Evolutionary conservation across 1,140 invertebrate species (phyloP), one percentile per base, ranked within the genome.

Genomic region (Drosophila tsacasi): DNA sequence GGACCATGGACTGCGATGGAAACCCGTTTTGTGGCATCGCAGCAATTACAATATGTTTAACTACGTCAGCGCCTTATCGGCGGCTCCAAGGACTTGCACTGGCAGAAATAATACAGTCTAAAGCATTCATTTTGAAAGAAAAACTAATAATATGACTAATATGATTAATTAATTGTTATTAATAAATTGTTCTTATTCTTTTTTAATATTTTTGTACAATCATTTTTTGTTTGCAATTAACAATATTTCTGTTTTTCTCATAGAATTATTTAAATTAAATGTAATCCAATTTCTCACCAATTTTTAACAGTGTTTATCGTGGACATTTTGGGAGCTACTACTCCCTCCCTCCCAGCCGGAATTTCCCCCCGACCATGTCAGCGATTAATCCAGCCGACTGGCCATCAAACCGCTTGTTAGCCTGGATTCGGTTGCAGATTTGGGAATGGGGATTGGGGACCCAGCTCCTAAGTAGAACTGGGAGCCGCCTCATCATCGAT

Each of bases 31-130:
- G 62, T 50, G 76, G 73, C 64, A 83, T 71, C 62, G 39, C 81
- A 79, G 89, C 89, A 91, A 91, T 91, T 91, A 91, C 89, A 91
- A 91, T 91, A 91, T 91, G 89, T 91, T 91, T 91, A 91, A 91
- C 89, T 91, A 89, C 84, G 89, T 86, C 86, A 86, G 80, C 79
- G 82, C 86, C 72, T 91, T 90, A 86, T 91, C 80, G 79, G 67
- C 40, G 52, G 58, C 68, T 58, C 46, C 58, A 47, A 63, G 67
- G 62, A 63, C 32, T 37, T 52, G 13, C 73, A 63, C 49, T 30
- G 12, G 19, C n/a, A 27, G 19, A 64, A 39, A 61, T 25, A 17
- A 3, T 17, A 5, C 17, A 50, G 39, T 39, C 27, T 30, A 30
- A 30, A 1, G 8, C 8, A 9, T 30, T 30, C 9, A 3, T 5